These are phyloP conservation scores for Cosmia trapezina DNA, from an alignment of 2,888 invertebrate species.

Conservation along the genomic window DNA sequence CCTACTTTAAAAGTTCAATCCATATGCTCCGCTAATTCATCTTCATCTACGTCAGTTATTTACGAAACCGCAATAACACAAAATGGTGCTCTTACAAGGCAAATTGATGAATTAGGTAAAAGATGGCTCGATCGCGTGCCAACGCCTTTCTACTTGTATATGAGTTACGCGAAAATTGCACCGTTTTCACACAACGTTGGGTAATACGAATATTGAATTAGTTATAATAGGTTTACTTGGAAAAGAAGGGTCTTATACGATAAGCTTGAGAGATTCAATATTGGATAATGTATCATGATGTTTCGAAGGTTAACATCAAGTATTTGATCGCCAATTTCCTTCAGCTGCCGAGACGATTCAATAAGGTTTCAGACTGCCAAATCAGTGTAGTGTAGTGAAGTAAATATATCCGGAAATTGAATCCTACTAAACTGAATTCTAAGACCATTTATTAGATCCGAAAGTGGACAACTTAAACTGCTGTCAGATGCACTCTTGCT, in stretches of 20 bases:
- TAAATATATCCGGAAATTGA: background rate
- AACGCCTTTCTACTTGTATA: constrained; percentile 67
- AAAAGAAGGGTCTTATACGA: background rate
- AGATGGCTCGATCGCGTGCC: constrained; percentile 71
- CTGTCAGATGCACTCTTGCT: constrained; percentile 18
- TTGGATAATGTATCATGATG: background rate
- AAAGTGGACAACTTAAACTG: constrained; percentile 17
- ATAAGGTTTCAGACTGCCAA: background rate
- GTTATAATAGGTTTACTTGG: constrained; percentile 9
- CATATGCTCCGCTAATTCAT: constrained; percentile 50
- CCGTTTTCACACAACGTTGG: constrained; percentile 53
- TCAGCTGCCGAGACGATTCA: background rate
- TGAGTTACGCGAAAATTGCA: constrained; percentile 64
- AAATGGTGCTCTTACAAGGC: constrained; percentile 54
- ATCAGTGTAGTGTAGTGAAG: too few relatives aligned
- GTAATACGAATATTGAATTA: constrained; percentile 57
- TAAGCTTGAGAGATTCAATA: background rate
- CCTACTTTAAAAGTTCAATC: constrained; percentile 44
- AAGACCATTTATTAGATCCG: background rate
- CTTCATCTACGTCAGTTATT: constrained; percentile 45
- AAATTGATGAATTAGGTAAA: constrained; percentile 60
- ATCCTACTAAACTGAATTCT: constrained; percentile 3
- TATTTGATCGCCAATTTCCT: background rate
- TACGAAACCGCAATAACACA: constrained; percentile 42
- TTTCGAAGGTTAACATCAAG: background rate